Evolutionary conservation across 1,140 invertebrate species (phyloP).

Genomic region (Aleiodes sp.): DNA sequence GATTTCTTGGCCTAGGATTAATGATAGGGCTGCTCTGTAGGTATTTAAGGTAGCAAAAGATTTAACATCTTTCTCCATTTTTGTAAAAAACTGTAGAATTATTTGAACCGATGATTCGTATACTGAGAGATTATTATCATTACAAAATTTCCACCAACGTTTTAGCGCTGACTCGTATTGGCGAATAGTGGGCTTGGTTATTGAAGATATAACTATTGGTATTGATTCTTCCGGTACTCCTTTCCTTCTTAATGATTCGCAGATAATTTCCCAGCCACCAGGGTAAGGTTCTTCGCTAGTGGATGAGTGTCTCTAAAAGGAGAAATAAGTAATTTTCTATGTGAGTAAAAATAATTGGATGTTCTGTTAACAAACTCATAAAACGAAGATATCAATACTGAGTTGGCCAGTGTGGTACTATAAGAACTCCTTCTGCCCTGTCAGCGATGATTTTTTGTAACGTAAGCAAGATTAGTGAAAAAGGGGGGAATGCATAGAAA

Average conservation of each 20-base stretch:
- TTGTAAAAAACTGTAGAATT: slow-evolving; percentile 32
- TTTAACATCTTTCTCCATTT: slow-evolving; percentile 36
- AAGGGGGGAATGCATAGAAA: slow-evolving; percentile 46
- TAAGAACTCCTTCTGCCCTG: slow-evolving; percentile 40
- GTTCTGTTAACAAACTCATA: not conserved
- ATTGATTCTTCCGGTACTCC: slow-evolving; percentile 30
- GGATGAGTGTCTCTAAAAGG: slow-evolving; percentile 34
- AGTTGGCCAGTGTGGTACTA: slow-evolving; percentile 45
- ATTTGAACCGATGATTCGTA: slow-evolving; percentile 6
- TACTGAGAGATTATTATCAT: slow-evolving; percentile 17
- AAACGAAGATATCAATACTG: slow-evolving; percentile 41
- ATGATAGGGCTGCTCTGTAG: slow-evolving; percentile 37
- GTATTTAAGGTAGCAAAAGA: slow-evolving; percentile 42
- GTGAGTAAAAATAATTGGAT: slow-evolving; percentile 15
- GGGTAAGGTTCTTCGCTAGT: slow-evolving; percentile 21
- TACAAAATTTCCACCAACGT: slow-evolving; percentile 39
- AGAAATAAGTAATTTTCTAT: slow-evolving; percentile 26
- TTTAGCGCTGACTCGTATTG: slow-evolving; percentile 44
- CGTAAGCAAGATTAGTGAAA: slow-evolving; percentile 40
- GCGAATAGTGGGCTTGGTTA: slow-evolving; percentile 43
- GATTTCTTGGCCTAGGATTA: slow-evolving; percentile 28
- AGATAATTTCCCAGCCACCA: slow-evolving; percentile 38
- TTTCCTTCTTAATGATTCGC: slow-evolving; percentile 28
- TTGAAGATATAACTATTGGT: slow-evolving; percentile 36
- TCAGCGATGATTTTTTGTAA: slow-evolving; percentile 46